phyloP scores from a whole-genome alignment of 2,113 vertebrate species.

The Cavia porcellus region DNA sequence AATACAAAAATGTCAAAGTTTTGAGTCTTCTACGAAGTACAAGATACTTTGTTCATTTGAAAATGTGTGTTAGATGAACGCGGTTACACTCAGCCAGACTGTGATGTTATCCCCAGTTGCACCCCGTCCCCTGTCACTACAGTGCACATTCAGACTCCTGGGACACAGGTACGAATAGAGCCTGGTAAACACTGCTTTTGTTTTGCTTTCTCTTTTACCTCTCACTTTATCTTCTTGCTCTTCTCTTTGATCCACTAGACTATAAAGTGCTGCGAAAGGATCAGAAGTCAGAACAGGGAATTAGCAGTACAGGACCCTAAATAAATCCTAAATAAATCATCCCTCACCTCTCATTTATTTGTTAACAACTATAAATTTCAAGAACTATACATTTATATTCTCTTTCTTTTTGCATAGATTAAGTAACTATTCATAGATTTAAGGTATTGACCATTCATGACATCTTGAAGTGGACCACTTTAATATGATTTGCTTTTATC shows the following conservation, averaged over 20 bases:
- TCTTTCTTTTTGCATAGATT: background rate
- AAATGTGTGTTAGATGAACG: background rate
- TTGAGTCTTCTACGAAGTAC: background rate
- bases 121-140: background rate
- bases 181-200: background rate
- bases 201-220: background rate
- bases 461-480: background rate
- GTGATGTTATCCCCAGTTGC: background rate
- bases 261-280: background rate
- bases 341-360: background rate
- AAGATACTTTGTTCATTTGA: background rate
- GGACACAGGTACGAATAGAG: background rate
- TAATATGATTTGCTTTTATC: background rate
- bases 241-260: background rate
- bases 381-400: background rate
- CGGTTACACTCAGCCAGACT: background rate
- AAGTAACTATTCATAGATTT: background rate
- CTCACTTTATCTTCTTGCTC: background rate
- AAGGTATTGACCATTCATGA: background rate
- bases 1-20: background rate
- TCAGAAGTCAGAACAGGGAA: background rate
- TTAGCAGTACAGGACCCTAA: background rate
- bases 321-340: background rate
- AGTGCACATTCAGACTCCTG: background rate
- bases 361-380: background rate